A percentile compares a stretch with the other conserved stretches of the same genome.
These are phyloP conservation scores for Bambusicola thoracicus DNA, from an alignment of 2,113 vertebrate species.

Conservation along the genomic window DNA sequence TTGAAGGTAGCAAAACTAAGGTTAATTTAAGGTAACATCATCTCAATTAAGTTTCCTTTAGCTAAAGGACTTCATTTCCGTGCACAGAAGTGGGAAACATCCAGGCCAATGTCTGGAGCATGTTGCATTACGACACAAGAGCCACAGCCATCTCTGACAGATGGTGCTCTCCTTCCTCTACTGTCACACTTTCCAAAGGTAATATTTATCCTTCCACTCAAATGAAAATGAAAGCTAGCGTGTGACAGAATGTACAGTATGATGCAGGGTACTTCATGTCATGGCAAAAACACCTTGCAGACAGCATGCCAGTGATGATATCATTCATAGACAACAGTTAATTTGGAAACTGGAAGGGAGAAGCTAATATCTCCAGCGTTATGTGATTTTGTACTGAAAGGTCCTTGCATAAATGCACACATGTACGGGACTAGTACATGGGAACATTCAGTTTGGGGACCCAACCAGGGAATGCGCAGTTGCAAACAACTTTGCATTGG, in stretches of 20 bases:
- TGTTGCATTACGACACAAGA: background rate
- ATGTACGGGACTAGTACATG: background rate
- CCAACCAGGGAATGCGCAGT: background rate
- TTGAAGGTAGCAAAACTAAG: background rate
- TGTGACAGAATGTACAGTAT: slow-evolving; percentile 27
- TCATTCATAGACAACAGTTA: slow-evolving; percentile 46
- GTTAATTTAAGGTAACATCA: background rate
- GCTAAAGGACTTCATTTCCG: background rate
- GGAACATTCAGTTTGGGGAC: background rate
- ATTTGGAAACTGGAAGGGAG: slow-evolving; percentile 48
- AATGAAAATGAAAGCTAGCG: slow-evolving; percentile 71
- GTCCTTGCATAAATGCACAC: background rate
- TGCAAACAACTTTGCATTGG: background rate
- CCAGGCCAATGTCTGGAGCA: accelerated
- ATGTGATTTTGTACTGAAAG: slow-evolving; percentile 46
- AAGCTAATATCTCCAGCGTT: slow-evolving; percentile 58
- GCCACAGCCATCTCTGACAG: background rate
- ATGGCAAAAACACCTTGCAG: slow-evolving; percentile 26
- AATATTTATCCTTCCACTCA: slow-evolving; percentile 70
- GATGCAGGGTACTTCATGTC: slow-evolving; percentile 60
- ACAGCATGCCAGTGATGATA: slow-evolving; percentile 48
- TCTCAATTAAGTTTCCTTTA: background rate
- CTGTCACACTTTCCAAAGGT: slow-evolving; percentile 32
- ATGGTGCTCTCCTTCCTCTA: background rate
- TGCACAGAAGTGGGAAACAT: accelerated